Percentiles rank a stretch among this genome's conserved stretches.
Evolutionary conservation across 1,140 invertebrate species (phyloP).

Genomic region (Heliconius nattereri): DNA sequence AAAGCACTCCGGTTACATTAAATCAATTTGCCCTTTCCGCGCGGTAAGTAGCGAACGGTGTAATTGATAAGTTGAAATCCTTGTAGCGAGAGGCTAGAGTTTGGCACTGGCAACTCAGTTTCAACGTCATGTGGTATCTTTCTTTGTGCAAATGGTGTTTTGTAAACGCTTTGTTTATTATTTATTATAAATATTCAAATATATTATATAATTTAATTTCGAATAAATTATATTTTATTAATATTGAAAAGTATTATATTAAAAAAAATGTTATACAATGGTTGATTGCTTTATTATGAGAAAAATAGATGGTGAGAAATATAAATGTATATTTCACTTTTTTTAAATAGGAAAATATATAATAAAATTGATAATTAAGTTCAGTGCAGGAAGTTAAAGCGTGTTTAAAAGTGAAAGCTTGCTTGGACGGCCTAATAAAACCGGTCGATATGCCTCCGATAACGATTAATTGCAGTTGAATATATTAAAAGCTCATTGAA

Average conservation of each 20-base stretch:
- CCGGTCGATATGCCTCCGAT: conserved; percentile 50
- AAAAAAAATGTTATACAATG: not conserved
- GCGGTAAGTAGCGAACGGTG: conserved; percentile 80
- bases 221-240: no score
- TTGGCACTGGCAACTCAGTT: conserved; percentile 63
- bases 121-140: conserved; percentile 59
- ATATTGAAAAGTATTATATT: no score
- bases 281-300: not conserved
- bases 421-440: conserved; percentile 46
- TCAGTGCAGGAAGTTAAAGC: conserved; percentile 40
- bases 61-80: conserved; percentile 82
- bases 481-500: conserved; percentile 52
- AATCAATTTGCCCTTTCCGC: conserved; percentile 80
- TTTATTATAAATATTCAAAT: not conserved
- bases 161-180: conserved; percentile 26
- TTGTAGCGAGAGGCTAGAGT: conserved; percentile 76
- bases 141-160: conserved; percentile 53
- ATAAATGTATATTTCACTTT: no score
- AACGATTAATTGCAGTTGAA: conserved; percentile 52
- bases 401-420: conserved; percentile 59
- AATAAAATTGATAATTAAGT: conserved; percentile 29
- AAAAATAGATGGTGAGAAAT: not conserved
- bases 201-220: not conserved
- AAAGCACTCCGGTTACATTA: conserved; percentile 81
- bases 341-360: not conserved